Evolutionary conservation across 2,797 vertebrate species (phyloP).

Genomic region (Astyanax mexicanus): DNA sequence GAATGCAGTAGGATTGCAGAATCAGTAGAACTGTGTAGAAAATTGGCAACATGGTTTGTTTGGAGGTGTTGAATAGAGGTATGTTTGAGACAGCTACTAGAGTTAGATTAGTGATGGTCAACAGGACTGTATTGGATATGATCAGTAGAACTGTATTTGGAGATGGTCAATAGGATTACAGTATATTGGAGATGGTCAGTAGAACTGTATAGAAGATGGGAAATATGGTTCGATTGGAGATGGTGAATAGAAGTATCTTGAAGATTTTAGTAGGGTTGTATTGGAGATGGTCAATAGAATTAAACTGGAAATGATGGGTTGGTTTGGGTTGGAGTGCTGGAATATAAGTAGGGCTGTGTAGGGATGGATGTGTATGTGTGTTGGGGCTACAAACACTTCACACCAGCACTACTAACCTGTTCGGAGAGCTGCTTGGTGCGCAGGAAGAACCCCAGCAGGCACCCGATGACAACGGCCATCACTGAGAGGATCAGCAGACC

Average conservation of each 20-base stretch:
- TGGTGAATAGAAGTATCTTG: not conserved
- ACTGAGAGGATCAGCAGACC: slow-evolving; percentile 95
- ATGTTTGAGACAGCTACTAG: not conserved
- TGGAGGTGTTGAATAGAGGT: not conserved
- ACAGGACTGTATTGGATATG: not conserved
- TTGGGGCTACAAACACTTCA: too few species aligned
- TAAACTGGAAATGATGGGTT: not conserved
- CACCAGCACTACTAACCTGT: slow-evolving; percentile 83
- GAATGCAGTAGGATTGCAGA: not conserved
- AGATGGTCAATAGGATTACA: not conserved
- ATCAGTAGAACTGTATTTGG: not conserved
- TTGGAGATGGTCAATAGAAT: not conserved
- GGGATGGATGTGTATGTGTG: not conserved
- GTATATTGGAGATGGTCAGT: not conserved
- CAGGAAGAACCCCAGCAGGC: slow-evolving; percentile 94
- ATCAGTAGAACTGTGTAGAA: not conserved
- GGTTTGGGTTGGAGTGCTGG: too few species aligned
- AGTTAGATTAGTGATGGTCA: not conserved
- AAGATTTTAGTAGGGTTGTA: not conserved
- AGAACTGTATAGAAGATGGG: not conserved
- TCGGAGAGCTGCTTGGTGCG: slow-evolving; percentile 90
- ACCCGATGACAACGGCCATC: slow-evolving; percentile 92
- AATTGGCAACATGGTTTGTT: not conserved
- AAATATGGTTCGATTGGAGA: not conserved
- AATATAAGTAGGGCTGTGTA: not conserved